phyloP scores from a whole-genome alignment of 2,888 invertebrate species.

The Actias luna region DNA sequence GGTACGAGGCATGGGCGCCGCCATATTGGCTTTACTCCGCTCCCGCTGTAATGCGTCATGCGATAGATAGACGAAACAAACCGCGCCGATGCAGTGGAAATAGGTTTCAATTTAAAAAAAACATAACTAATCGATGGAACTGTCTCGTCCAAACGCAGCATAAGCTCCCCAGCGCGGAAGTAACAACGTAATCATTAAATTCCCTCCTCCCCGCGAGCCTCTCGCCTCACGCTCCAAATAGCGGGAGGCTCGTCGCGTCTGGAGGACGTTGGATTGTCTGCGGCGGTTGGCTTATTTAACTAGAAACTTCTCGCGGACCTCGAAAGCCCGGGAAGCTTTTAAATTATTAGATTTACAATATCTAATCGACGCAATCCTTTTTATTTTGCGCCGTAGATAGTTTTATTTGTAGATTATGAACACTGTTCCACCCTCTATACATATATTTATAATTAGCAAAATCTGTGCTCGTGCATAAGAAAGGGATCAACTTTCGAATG shows the following conservation, averaged over 20 bases:
- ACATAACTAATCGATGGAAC: slow-evolving; percentile 18
- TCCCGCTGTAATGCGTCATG: no score
- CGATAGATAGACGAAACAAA: no score
- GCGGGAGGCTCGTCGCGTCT: slow-evolving; percentile 2
- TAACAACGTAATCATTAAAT: slow-evolving; percentile 66
- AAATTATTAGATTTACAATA: slow-evolving; percentile 3
- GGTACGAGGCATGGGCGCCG: no score
- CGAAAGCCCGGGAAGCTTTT: background rate
- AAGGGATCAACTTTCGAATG: no score
- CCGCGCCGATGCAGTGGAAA: no score
- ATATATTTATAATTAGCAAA: no score
- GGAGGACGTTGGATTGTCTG: background rate
- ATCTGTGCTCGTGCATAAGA: no score
- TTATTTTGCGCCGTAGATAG: background rate
- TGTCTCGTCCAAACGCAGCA: slow-evolving; percentile 20
- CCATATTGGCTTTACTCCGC: no score
- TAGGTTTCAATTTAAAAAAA: no score
- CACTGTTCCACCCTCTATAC: no score
- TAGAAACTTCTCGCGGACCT: background rate
- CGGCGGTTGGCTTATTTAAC: slow-evolving; percentile 12
- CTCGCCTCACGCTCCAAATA: slow-evolving; percentile 39
- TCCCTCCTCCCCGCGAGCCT: slow-evolving; percentile 33
- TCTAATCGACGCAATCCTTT: background rate
- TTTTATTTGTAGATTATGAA: background rate
- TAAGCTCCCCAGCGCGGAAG: slow-evolving; percentile 35